Evolutionary conservation across 2,113 vertebrate species (phyloP).

Genomic region (Crotalus horridus): DNA sequence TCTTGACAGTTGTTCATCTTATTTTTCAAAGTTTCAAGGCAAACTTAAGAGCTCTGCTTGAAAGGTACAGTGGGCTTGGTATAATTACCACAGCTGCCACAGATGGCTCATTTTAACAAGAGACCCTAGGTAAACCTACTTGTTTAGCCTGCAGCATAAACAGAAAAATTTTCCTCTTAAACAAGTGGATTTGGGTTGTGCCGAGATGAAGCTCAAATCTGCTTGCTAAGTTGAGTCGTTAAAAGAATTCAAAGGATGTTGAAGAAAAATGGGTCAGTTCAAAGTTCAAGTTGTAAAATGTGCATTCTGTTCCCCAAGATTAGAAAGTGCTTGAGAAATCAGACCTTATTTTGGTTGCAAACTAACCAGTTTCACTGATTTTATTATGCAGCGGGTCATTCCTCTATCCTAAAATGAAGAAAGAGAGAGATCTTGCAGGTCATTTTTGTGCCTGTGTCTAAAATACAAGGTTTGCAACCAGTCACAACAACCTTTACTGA

Average conservation of each 20-base stretch:
- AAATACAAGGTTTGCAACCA: neutral
- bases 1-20: slow-evolving; percentile 54
- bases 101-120: slow-evolving; percentile 75
- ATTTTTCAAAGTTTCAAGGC: slow-evolving; percentile 62
- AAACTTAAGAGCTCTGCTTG: slow-evolving; percentile 66
- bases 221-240: slow-evolving; percentile 57
- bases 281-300: slow-evolving; percentile 44
- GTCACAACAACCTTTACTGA: neutral
- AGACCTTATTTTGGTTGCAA: neutral
- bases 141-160: slow-evolving; percentile 78
- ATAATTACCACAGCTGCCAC: slow-evolving; percentile 70
- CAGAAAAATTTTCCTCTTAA: slow-evolving; percentile 72
- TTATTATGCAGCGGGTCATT: neutral
- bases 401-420: neutral
- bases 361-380: neutral
- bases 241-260: slow-evolving; percentile 40
- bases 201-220: slow-evolving; percentile 58
- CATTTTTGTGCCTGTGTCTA: neutral
- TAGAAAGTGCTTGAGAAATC: neutral
- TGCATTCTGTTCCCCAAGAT: neutral
- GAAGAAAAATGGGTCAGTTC: slow-evolving; percentile 35
- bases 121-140: slow-evolving; percentile 68
- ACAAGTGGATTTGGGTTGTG: slow-evolving; percentile 64
- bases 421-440: neutral
- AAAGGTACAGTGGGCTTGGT: slow-evolving; percentile 70